A percentile compares a stretch with the other conserved stretches of the same genome.
Conservation (phyloP, 2,888 invertebrate genomes). For the Drosophila anomalata region DNA sequence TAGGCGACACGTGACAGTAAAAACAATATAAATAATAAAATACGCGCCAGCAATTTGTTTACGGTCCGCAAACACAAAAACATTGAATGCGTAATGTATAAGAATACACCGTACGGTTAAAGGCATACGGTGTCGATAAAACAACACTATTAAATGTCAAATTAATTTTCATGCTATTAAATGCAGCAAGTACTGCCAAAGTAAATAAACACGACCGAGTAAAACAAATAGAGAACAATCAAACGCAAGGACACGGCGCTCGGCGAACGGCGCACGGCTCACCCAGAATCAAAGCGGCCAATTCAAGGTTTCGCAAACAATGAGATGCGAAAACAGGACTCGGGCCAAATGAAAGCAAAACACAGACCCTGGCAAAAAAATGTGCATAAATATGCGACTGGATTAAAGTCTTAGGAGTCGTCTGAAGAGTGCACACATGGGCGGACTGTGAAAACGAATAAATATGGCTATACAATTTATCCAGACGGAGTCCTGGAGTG, state of each 20-base stretch:
- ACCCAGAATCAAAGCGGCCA: conserved; percentile 47
- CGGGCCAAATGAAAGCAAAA: conserved; percentile 36
- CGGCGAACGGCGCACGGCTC: conserved; percentile 11
- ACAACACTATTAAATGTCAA: conserved; percentile 60
- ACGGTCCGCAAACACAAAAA: conserved; percentile 55
- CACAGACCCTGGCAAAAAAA: conserved; percentile 26
- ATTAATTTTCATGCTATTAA: conserved; percentile 73
- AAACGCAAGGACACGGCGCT: conserved; percentile 27
- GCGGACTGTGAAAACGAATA: conserved; percentile 23
- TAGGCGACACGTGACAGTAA: conserved; percentile 66
- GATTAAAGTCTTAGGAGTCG: conserved; percentile 42
- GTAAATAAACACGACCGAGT: background rate
- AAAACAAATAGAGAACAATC: conserved; percentile 33
- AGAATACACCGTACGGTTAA: conserved; percentile 11
- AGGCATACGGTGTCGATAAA: conserved; percentile 9
- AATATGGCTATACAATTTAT: conserved; percentile 40
- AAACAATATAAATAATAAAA: conserved; percentile 45
- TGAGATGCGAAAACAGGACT: conserved; percentile 15
- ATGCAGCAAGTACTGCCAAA: conserved; percentile 52
- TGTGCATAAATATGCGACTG: conserved; percentile 43
- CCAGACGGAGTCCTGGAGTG: conserved; percentile 27
- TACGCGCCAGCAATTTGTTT: conserved; percentile 60
- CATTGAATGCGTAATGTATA: conserved; percentile 62
- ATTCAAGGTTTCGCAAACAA: conserved; percentile 33
- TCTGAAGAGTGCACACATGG: conserved; percentile 43